Conservation (phyloP, 2,888 invertebrate species). For the Biston stratarius region DNA sequence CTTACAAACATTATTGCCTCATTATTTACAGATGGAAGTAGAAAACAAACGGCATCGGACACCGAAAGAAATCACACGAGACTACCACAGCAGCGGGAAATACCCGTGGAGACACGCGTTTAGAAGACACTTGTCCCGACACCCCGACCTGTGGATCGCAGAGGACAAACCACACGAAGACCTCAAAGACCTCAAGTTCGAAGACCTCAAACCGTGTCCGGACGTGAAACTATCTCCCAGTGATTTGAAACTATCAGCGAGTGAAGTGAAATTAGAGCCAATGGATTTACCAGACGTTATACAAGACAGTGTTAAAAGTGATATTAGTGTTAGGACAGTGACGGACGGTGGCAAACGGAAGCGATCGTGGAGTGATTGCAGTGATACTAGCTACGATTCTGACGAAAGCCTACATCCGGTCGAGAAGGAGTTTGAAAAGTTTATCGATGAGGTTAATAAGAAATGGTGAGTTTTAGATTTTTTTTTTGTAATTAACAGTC, state of each 20-base stretch:
- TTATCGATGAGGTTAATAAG: conserved; percentile 77
- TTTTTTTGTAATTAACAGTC: too few species aligned
- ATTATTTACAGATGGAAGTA: conserved; percentile 66
- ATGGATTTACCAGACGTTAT: conserved; percentile 49
- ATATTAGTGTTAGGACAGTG: conserved; percentile 46
- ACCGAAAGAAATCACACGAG: conserved; percentile 72
- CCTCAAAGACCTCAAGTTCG: conserved; percentile 33
- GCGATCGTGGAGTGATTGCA: conserved; percentile 69
- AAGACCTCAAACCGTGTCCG: conserved; percentile 39
- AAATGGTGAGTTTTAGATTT: conserved; percentile 72
- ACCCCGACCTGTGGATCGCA: conserved; percentile 68
- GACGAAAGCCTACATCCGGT: conserved; percentile 76
- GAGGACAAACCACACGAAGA: conserved; percentile 39
- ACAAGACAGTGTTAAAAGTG: conserved; percentile 43
- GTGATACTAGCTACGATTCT: conserved; percentile 74
- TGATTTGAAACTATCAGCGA: conserved; percentile 28
- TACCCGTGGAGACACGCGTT: conserved; percentile 78
- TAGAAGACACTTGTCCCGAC: conserved; percentile 65
- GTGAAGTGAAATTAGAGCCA: conserved; percentile 38
- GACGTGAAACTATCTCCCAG: conserved; percentile 34
- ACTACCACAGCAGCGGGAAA: conserved; percentile 77
- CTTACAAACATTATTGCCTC: too few species aligned
- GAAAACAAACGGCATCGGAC: conserved; percentile 74
- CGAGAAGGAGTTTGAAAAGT: conserved; percentile 76
- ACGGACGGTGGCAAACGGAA: conserved; percentile 77